Base-by-base conservation (phyloP, 2,113 vertebrate species). In the Brachyhypopomus occidentalis region DNA sequence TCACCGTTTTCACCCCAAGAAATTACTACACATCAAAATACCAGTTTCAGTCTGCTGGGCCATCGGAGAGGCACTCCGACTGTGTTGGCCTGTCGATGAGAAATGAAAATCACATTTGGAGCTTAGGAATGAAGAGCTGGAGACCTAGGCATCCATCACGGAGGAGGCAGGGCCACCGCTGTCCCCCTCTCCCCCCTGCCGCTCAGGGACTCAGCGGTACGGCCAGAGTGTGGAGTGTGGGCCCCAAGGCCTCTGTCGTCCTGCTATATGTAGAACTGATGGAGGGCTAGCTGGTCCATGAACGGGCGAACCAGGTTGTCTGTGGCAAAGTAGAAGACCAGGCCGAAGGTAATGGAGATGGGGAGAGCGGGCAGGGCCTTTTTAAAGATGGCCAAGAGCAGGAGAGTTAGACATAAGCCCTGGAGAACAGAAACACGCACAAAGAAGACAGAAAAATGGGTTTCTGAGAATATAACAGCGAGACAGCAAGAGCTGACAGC, bases 281-380 rank as follows among this genome's bases (percentile, higher is more conserved):
- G 96, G 41, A 95, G 96, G 0, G 97, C 97, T 88, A 99, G 91
- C 83, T 96, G 93, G 92, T 98, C 96, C 97, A 98, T 98, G 87
- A 99, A 99, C 56, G 98, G 96, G 77, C 95, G 96, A 72, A 98
- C 96, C 86, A 99, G 90, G 90, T 99, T 97, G 91, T 98, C 98
- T 72, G 98, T 99, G 87, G 97, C 97, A 72, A 99, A 99, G 91
- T 99, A 99, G 93, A 99, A 99, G 90, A 99, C 94, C 45, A 99
- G 94, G 89, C 98, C 98, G 60, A 99, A 99, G 3, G 97, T 98
- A 78, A 99, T 99, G 73, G 98, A 99, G 91, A 99, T 98, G 78
- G 98, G 98, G 81, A 99, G 95, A 70, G 98, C 97, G 58, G 98
- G 98, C 83, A 99, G 95, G 2, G 97, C 97, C 86, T 99, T 99